Conservation (phyloP, 2,888 invertebrate species). For the Erpobdella octoculata region DNA sequence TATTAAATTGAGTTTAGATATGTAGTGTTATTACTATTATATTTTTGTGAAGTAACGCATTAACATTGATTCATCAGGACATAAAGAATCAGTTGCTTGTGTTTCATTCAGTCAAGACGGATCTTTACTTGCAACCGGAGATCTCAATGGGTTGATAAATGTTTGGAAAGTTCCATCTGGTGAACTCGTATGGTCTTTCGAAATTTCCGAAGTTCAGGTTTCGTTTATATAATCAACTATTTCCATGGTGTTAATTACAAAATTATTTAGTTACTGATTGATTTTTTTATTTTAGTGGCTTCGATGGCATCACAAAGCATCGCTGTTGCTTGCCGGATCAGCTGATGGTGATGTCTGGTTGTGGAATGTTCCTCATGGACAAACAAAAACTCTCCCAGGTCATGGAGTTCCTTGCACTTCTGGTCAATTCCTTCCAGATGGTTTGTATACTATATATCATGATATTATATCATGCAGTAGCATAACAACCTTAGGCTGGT, state of each 20-base stretch:
- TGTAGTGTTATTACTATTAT: background rate
- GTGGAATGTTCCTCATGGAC: constrained; percentile 23
- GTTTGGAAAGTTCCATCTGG: constrained; percentile 8
- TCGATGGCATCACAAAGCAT: constrained; percentile 20
- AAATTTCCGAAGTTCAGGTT: constrained; percentile 24
- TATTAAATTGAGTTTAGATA: no score
- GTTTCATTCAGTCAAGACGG: constrained; percentile 19
- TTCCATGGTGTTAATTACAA: no score
- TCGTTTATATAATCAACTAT: background rate
- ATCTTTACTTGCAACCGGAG: constrained; percentile 14
- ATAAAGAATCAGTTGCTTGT: constrained; percentile 21
- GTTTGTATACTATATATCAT: background rate
- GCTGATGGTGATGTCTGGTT: constrained; percentile 20
- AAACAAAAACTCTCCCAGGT: constrained; percentile 15
- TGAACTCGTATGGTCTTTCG: constrained; percentile 11
- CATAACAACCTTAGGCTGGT: no score
- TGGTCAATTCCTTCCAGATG: constrained; percentile 18
- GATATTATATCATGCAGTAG: no score
- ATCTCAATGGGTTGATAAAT: constrained; percentile 15
- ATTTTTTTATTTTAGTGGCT: constrained; percentile 16
- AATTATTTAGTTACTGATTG: background rate
- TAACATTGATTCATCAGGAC: background rate
- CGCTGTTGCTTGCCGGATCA: constrained; percentile 13
- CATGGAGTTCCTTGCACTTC: background rate
- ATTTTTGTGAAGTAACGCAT: background rate